A percentile compares a stretch with the other conserved stretches of the same genome.
phyloP scores from a whole-genome alignment of 2,797 vertebrate genomes.

The Esox lucius region DNA sequence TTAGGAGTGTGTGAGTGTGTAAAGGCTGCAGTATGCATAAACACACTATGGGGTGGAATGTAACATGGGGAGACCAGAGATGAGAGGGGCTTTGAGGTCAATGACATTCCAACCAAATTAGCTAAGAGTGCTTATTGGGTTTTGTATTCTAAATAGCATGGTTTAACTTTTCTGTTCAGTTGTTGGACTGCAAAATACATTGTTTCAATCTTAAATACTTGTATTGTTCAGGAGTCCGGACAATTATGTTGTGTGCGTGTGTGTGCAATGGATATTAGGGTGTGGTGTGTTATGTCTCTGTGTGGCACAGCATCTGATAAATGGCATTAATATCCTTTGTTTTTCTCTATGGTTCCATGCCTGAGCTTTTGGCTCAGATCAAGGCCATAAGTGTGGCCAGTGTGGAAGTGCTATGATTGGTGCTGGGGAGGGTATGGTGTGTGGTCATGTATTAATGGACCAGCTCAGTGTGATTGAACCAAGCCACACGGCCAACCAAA shows the following conservation, averaged over 20 bases:
- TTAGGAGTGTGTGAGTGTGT: slow-evolving; percentile 14
- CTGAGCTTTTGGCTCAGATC: background rate
- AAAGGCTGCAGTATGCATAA: background rate
- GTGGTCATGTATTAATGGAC: background rate
- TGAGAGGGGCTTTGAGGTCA: slow-evolving; percentile 9
- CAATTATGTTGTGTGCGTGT: slow-evolving; percentile 4
- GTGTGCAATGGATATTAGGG: background rate
- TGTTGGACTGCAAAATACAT: slow-evolving; percentile 24
- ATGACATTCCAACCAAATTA: slow-evolving; percentile 20
- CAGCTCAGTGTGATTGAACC: no score
- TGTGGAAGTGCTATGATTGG: background rate
- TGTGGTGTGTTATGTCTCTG: background rate
- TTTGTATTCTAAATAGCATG: slow-evolving; percentile 24
- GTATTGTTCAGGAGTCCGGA: background rate
- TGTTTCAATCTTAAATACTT: slow-evolving; percentile 29
- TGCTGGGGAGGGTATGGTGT: background rate
- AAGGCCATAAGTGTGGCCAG: background rate
- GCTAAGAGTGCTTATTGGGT: slow-evolving; percentile 10
- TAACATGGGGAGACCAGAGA: slow-evolving; percentile 27
- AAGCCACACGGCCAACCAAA: no score
- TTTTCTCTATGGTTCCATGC: background rate
- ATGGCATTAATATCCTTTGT: background rate
- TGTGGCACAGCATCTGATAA: background rate
- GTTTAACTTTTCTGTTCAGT: slow-evolving; percentile 31
- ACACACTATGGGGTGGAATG: slow-evolving; percentile 20